Evolutionary conservation across 2,888 invertebrate species (phyloP).

Genomic region (Anorthoa munda): DNA sequence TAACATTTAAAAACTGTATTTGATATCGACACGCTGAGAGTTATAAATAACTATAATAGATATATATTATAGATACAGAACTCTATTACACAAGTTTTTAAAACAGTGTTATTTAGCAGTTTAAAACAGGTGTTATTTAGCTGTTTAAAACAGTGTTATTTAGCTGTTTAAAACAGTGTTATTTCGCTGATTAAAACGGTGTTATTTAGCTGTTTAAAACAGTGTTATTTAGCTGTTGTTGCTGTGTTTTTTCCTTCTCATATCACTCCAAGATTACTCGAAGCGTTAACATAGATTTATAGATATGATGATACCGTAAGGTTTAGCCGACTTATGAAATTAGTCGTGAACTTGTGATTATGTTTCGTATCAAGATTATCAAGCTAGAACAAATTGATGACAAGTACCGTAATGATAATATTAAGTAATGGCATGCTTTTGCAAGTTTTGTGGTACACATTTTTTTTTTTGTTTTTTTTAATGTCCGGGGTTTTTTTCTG

Average conservation of each 20-base stretch:
- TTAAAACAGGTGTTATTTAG: not conserved
- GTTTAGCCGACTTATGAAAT: conserved; percentile 49
- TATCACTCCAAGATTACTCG: conserved; percentile 20
- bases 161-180: too few relatives aligned
- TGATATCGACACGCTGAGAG: too few relatives aligned
- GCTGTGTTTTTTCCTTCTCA: conserved; percentile 24
- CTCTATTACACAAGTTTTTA: not conserved
- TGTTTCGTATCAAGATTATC: conserved; percentile 31
- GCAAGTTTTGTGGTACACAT: too few relatives aligned
- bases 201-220: too few relatives aligned
- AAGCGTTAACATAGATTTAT: conserved; percentile 51
- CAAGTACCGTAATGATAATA: conserved; percentile 12
- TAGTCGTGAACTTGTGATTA: conserved; percentile 43
- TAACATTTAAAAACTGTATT: too few relatives aligned
- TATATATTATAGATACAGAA: conserved; percentile 42
- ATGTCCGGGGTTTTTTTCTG: too few relatives aligned
- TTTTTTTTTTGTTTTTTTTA: too few relatives aligned
- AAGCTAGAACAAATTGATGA: conserved; percentile 1
- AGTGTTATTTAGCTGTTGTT: too few relatives aligned
- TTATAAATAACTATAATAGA: too few relatives aligned
- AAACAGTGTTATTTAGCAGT: not conserved
- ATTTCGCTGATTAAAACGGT: too few relatives aligned
- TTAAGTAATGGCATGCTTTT: conserved; percentile 7
- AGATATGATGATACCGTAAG: conserved; percentile 45
- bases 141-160: not conserved